Base-by-base conservation (phyloP, 2,888 invertebrate species). In the Parthenolecanium corni region DNA sequence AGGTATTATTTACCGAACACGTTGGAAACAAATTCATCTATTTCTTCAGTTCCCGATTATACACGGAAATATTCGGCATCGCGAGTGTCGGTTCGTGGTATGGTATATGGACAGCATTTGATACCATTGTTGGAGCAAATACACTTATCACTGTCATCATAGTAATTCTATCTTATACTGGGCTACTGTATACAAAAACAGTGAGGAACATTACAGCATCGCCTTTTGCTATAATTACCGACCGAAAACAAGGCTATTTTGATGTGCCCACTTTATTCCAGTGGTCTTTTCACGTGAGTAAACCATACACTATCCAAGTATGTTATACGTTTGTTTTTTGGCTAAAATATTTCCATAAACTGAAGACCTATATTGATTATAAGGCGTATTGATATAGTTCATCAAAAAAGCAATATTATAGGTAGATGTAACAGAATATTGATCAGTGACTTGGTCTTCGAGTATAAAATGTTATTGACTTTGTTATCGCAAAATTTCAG, bases 11-110 rank as follows among this genome's bases (percentile, higher is more conserved):
- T 61, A 51, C 47, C 21, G 61, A 61, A 61, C 38, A 61, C 49
- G 46, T 63, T 46, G 53, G 31, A 25, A 63, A 63, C 46, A 63
- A 46, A 47, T 47, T 36, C 62, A 77, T 80, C 54, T 89, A 82
- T 73, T 86, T 85, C 70, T 72, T 82, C 63, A 73, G 79, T 62
- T 88, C 89, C 66, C 76, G 90, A 62, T 67, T 83, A 25, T 90
- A 89, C 73, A 89, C 90, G 18, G 78, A 79, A 66, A 72, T 83
- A 67, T 89, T 85, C 71, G 88, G 84, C 9, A 80, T 86, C 69
- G 83, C 85, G 66, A 89, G 89, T 73, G 89, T 91, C 47, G 89
- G 87, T 71, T 86, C 86, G 65, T 92, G 91, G 91, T 79, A 90
- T 9, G 91, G 91, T 1, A 82, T 85, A 49, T 92, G 90, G 90